Conservation (phyloP, 2,888 invertebrate genomes). For the Erebia ligea region DNA sequence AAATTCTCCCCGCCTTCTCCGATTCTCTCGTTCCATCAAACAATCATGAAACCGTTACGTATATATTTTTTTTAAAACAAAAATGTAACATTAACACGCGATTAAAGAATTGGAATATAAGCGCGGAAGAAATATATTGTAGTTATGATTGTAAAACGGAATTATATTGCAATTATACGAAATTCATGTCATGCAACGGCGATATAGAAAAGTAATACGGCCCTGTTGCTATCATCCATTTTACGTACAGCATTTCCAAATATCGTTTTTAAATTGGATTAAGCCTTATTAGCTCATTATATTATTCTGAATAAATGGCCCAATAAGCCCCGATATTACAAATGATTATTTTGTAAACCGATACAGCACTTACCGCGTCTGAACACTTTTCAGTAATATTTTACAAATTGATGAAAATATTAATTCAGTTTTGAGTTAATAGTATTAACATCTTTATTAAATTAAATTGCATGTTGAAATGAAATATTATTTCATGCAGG, state of each 20-base stretch:
- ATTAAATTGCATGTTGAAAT: no score
- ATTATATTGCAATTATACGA: constrained; percentile 45
- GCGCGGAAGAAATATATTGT: constrained; percentile 48
- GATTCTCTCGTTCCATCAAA: constrained; percentile 40
- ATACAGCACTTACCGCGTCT: no score
- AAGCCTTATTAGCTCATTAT: constrained; percentile 20
- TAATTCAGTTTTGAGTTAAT: not conserved
- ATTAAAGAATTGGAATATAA: constrained; percentile 50
- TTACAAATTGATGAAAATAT: constrained; percentile 5
- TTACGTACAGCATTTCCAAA: constrained; percentile 31
- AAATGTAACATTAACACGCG: constrained; percentile 47
- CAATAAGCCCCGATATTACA: not conserved
- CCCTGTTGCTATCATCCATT: constrained; percentile 29
- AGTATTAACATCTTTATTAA: no score
- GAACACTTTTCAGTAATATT: not conserved
- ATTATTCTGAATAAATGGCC: constrained; percentile 14
- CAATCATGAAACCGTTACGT: constrained; percentile 42
- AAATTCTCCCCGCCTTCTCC: constrained; percentile 33
- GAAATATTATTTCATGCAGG: no score
- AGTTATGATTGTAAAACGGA: constrained; percentile 43
- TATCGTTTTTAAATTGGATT: constrained; percentile 32
- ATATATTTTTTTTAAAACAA: constrained; percentile 42
- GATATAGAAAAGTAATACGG: constrained; percentile 36
- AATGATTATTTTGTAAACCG: constrained; percentile 14
- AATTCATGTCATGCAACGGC: constrained; percentile 43